A percentile compares a stretch with the other conserved stretches of the same genome.
phyloP scores from a whole-genome alignment of 2,797 vertebrate genomes.

The Molossus alvarezi region DNA sequence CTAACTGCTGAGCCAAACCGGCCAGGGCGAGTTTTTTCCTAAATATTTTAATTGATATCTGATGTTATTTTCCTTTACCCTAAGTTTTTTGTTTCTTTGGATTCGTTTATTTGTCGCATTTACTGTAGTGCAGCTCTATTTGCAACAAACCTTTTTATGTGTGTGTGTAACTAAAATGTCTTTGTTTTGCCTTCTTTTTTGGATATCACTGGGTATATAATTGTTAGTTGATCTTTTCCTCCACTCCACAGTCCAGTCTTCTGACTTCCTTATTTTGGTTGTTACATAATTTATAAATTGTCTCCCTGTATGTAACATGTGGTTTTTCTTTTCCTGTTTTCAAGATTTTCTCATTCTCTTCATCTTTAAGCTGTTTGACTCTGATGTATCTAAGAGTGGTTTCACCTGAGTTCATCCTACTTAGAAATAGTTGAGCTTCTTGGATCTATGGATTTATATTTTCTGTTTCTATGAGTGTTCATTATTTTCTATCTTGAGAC shows the following conservation, averaged over 20 bases:
- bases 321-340: not conserved
- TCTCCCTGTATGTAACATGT: not conserved
- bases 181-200: conserved; percentile 6
- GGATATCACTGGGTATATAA: not conserved
- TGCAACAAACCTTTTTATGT: not conserved
- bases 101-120: not conserved
- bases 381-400: not conserved
- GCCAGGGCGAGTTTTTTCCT: not conserved
- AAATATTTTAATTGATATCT: not conserved
- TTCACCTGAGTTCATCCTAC: conserved; percentile 30
- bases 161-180: not conserved
- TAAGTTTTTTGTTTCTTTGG: not conserved
- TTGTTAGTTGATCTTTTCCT: not conserved
- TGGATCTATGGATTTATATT: not conserved
- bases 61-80: not conserved
- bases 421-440: not conserved
- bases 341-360: not conserved
- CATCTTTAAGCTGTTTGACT: not conserved
- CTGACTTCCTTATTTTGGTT: not conserved
- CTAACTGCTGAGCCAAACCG: too few species aligned
- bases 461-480: not conserved
- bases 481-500: not conserved
- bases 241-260: not conserved
- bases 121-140: not conserved
- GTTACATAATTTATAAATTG: not conserved